Evolutionary conservation across 2,888 invertebrate genomes (phyloP), one percentile per base, ranked within the genome.

Genomic region (Scaptomyza parva): DNA sequence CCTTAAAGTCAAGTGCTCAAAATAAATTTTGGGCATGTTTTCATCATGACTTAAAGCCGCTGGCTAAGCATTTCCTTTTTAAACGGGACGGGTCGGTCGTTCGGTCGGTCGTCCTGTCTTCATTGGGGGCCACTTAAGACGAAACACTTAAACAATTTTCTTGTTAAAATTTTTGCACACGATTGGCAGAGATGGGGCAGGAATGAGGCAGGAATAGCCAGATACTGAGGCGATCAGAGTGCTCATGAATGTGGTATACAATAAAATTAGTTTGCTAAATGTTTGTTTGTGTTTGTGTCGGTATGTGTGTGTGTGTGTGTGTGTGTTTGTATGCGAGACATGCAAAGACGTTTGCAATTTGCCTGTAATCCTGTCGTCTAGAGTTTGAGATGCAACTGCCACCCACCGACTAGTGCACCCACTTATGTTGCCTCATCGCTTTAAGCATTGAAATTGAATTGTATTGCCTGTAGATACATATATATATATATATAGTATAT

Each of bases 331-430:
- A 54, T 33, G 60, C 44, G 37, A 64, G 75, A 83, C 77, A 83
- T 86, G 80, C 78, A 84, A 86, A 86, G 84, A 88, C 69, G 88
- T 83, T 85, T 47, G 86, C 83, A 82, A 82, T 84, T 77, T 75
- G 83, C 84, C 78, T 88, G 84, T 84, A 84, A 84, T 84, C 84
- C 86, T 59, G 47, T 54, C 57, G 59, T 54, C 14, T 14, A 14
- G 18, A 51, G 51, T 24, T 37, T 43, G 59, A 35, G 43, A n/a
- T 37, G 12, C 55, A 28, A 26, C 17, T 30, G 30, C 45, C 43
- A 11, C 28, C 7, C 4, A 0, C n/a, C n/a, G n/a, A n/a, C n/a
- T n/a, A n/a, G n/a, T n/a, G n/a, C n/a, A 12, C n/a, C 28, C 28
- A 12, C 45, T 28, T 12, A n/a, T 18, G 28, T 20, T 18, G 11